Conservation (phyloP, 1,140 invertebrate genomes). For the Druon quercuslanigerum region DNA sequence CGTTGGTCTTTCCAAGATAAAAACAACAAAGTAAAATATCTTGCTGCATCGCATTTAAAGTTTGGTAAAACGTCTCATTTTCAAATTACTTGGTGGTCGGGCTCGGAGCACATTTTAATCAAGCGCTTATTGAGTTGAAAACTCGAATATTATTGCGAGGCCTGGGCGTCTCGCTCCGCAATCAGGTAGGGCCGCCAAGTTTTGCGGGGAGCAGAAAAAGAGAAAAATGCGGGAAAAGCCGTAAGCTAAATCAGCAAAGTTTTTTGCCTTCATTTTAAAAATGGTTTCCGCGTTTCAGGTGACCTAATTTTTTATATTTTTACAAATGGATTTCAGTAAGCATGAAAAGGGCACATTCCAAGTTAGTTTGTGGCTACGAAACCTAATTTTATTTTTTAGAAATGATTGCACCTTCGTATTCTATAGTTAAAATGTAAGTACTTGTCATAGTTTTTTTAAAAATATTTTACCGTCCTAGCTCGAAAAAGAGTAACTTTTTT, state of each 20-base stretch:
- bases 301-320: not conserved
- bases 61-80: constrained; percentile 63
- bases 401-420: no score
- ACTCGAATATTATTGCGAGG: constrained; percentile 64
- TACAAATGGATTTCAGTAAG: not conserved
- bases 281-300: constrained; percentile 11
- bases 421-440: no score
- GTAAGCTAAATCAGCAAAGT: constrained; percentile 42
- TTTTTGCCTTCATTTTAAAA: constrained; percentile 26
- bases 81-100: constrained; percentile 59
- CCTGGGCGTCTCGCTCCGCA: constrained; percentile 17
- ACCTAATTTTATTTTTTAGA: no score
- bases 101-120: constrained; percentile 63
- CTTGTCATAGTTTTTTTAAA: no score
- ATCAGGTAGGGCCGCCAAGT: constrained; percentile 41
- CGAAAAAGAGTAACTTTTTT: no score
- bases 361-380: no score
- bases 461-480: no score
- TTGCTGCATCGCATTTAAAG: constrained; percentile 55
- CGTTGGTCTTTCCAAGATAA: constrained; percentile 13
- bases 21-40: constrained; percentile 28
- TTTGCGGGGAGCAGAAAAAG: constrained; percentile 39
- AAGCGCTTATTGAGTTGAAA: constrained; percentile 65
- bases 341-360: no score
- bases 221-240: constrained; percentile 5